A percentile compares a stretch with the other conserved stretches of the same genome.
These are phyloP conservation scores for Ceyx erithaca DNA, from an alignment of 2,797 vertebrate species.

Conservation along the genomic window DNA sequence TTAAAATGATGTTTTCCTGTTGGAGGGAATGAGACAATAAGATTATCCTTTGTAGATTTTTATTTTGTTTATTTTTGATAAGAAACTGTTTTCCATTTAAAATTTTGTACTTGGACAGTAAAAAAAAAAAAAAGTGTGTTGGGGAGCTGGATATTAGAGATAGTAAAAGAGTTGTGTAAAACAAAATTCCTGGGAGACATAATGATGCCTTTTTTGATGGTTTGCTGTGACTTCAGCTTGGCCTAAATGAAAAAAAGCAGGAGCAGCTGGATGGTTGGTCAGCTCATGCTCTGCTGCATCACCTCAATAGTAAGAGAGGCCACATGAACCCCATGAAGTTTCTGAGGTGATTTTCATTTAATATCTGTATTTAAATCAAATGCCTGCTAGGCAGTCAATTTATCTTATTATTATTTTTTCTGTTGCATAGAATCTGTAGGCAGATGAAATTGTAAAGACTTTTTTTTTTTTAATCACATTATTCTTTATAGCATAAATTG, in stretches of 20 bases:
- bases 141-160: no score
- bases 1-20: background rate
- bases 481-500: background rate
- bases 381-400: background rate
- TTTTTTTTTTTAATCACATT: background rate
- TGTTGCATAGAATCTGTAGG: background rate
- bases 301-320: background rate
- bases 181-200: background rate
- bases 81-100: background rate
- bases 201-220: background rate
- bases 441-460: background rate
- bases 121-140: no score
- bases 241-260: fast-evolving
- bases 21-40: background rate
- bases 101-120: background rate
- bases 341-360: background rate
- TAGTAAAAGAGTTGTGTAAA: background rate
- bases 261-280: fast-evolving
- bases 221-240: background rate
- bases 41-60: background rate
- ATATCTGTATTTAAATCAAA: background rate
- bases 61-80: background rate
- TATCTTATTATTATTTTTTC: background rate
- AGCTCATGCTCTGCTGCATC: background rate
- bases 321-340: background rate